phyloP scores from a whole-genome alignment of 2,888 invertebrate genomes.

The Sabellastarte sp. region DNA sequence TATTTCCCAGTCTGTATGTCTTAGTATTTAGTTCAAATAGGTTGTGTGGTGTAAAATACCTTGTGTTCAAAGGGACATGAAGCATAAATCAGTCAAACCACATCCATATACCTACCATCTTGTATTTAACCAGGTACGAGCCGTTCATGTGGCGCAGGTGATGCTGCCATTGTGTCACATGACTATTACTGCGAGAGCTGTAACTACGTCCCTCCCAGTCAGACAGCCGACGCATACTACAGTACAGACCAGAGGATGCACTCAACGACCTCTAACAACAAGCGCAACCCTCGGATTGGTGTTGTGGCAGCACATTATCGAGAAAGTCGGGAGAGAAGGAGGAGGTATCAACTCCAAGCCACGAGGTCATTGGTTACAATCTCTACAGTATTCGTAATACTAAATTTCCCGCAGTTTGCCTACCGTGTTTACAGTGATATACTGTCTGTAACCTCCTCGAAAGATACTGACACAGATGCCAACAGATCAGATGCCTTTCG shows the following conservation, averaged over 20 bases:
- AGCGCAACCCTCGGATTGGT: neutral
- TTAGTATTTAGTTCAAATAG: no score
- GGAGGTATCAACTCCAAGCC: neutral
- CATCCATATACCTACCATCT: no score
- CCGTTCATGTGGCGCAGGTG: no score
- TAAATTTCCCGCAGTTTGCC: neutral
- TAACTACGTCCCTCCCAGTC: neutral
- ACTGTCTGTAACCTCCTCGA: neutral
- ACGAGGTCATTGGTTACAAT: neutral
- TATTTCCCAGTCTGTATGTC: no score
- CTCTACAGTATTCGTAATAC: neutral
- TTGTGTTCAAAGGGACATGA: no score
- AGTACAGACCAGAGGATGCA: no score
- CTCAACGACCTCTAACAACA: no score
- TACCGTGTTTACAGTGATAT: neutral
- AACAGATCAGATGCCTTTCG: neutral
- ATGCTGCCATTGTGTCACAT: neutral
- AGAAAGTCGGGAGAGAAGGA: neutral
- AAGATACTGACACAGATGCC: neutral
- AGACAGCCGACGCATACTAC: neutral
- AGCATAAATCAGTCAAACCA: no score
- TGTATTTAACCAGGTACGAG: no score
- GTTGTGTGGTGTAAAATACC: no score
- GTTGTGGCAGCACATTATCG: neutral
- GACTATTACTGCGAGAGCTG: neutral